Evolutionary conservation across 2,888 invertebrate genomes (phyloP), one percentile per base, ranked within the genome.

Genomic region (Hermodice carunculata): DNA sequence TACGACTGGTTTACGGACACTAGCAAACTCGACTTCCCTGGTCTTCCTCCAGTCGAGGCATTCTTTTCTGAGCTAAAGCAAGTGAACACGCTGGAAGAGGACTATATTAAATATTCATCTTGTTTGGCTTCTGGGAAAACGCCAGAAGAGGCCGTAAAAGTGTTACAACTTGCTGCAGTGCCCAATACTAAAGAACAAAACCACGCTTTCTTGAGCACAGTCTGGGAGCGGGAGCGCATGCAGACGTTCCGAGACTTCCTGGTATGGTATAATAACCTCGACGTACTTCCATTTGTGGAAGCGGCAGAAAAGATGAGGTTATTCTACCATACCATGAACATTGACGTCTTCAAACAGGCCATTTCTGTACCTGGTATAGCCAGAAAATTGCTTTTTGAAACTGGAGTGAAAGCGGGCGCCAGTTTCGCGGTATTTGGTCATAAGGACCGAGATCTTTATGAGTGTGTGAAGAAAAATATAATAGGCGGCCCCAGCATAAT

Each of bases 1-100:
- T 57, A 57, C 29, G 57, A 57, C 14, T 57, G 44, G 43, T 29
- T 57, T 17, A 43, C 40, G 28, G 29, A 40, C 29, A 17, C 28
- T 11, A 43, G 19, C 17, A 57, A 43, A 57, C 42, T 57, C 11
- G 42, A 57, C 6, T 3, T n/a, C 3, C 4, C 29, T 17, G 4
- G n/a, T 57, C 57, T 57, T 2, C 57, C 57, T n/a, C 57, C 57
- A n/a, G 28, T 29, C 17, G 57, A 40, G n/a, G 43, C 57, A 26
- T 57, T 57, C 28, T 43, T 24, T 26, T 43, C 28, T 2, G 43
- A 40, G 14, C 40, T 57, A 2, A 57, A 57, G 26, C 24, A n/a
- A 3, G 29, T 6, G 2, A 40, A 29, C 14, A 42, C 43, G 2
- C n/a, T 32, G 19, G 32, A 57, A 2, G 3, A n/a, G 11, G 49